Conservation (phyloP, 2,113 vertebrate genomes). For the Zosterops hypoxanthus region DNA sequence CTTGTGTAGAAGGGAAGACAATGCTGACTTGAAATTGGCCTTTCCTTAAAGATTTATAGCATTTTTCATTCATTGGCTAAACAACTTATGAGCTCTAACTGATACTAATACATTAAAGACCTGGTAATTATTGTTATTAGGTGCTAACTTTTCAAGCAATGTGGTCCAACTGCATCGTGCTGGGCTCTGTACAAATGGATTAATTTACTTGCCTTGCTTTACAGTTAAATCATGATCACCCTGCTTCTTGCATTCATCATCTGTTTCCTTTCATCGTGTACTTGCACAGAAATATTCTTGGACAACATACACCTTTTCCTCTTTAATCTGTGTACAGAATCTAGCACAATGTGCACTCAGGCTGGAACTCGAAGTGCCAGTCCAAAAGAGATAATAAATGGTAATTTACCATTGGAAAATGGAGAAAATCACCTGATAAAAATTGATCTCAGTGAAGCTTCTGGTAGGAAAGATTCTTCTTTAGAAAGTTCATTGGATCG, state of each 20-base stretch:
- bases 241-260: background rate
- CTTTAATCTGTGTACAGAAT: background rate
- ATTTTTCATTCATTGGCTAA: background rate
- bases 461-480: background rate
- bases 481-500: background rate
- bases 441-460: background rate
- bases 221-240: background rate
- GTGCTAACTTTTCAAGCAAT: background rate
- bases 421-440: background rate
- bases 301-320: background rate
- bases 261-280: background rate
- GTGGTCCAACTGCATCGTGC: background rate
- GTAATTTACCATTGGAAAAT: background rate
- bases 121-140: background rate
- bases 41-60: background rate
- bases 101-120: background rate
- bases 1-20: background rate
- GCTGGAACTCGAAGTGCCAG: background rate
- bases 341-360: background rate
- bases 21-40: background rate
- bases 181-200: background rate
- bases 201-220: background rate
- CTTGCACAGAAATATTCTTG: background rate
- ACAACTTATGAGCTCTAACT: background rate
- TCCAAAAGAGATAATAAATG: background rate